phyloP scores from a whole-genome alignment of 2,113 vertebrate genomes.

The Sprattus sprattus region DNA sequence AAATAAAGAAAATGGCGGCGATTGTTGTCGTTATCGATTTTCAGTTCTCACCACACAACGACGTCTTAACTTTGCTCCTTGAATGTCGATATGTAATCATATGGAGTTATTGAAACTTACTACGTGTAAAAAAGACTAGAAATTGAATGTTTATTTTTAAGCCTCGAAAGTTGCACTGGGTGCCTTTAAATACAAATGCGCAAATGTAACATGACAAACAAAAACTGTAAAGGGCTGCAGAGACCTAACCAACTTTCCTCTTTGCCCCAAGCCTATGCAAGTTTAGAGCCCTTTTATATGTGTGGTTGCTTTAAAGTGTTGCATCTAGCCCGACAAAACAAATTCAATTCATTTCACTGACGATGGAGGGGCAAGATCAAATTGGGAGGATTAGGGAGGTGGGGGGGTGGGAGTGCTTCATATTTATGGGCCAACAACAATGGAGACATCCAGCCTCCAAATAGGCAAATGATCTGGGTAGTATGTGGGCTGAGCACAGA shows the following conservation, averaged over 20 bases:
- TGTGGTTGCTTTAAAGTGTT: neutral
- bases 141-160: too few species aligned
- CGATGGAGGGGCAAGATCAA: neutral
- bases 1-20: too few species aligned
- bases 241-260: neutral
- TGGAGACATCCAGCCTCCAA: neutral
- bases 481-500: neutral
- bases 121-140: too few species aligned
- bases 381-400: neutral
- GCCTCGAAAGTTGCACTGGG: too few species aligned
- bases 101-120: too few species aligned
- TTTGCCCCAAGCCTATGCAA: neutral
- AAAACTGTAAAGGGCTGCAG: neutral
- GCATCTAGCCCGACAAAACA: neutral
- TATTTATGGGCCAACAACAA: neutral
- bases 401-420: neutral
- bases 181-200: neutral
- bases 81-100: too few species aligned
- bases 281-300: neutral
- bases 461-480: neutral
- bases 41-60: too few species aligned
- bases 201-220: neutral
- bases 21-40: too few species aligned
- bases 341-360: neutral
- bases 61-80: too few species aligned